phyloP scores from a whole-genome alignment of 2,113 vertebrate species.

The Pithys albifrons region DNA sequence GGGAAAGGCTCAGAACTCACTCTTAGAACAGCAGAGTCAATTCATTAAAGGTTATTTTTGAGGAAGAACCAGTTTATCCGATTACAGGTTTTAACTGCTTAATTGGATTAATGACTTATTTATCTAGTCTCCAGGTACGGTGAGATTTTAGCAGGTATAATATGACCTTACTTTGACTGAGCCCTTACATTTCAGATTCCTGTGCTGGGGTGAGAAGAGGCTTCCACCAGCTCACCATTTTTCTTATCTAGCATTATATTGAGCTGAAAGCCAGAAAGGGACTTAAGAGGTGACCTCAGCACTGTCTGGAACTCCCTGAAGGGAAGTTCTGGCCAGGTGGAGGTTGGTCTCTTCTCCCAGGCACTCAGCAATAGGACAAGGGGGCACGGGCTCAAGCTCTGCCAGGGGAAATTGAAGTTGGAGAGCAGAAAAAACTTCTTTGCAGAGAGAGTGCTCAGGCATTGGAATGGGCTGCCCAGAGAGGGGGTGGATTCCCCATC shows the following conservation, averaged over 20 bases:
- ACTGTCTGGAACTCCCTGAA: no score
- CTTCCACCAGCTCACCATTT: background rate
- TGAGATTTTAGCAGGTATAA: conserved; percentile 39
- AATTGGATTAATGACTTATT: conserved; percentile 65
- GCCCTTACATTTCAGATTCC: background rate
- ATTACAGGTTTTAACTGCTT: conserved; percentile 67
- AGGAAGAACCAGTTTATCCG: conserved; percentile 68
- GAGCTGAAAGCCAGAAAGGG: background rate
- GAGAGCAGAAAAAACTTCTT: no score
- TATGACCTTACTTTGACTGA: conserved; percentile 43
- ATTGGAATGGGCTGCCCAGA: no score
- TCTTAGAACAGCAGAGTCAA: conserved; percentile 39
- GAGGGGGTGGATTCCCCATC: no score
- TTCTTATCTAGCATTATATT: background rate
- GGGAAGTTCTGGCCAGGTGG: no score
- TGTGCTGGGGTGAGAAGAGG: background rate
- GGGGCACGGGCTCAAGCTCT: no score
- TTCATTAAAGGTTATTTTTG: conserved; percentile 71
- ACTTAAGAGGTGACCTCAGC: background rate
- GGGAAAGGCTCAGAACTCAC: background rate
- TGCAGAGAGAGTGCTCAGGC: no score
- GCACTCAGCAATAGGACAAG: no score
- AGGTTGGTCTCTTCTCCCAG: no score
- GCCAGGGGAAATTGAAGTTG: no score
- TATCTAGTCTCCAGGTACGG: conserved; percentile 46